Conservation (phyloP, 2,797 vertebrate species). For the Columba guinea region DNA sequence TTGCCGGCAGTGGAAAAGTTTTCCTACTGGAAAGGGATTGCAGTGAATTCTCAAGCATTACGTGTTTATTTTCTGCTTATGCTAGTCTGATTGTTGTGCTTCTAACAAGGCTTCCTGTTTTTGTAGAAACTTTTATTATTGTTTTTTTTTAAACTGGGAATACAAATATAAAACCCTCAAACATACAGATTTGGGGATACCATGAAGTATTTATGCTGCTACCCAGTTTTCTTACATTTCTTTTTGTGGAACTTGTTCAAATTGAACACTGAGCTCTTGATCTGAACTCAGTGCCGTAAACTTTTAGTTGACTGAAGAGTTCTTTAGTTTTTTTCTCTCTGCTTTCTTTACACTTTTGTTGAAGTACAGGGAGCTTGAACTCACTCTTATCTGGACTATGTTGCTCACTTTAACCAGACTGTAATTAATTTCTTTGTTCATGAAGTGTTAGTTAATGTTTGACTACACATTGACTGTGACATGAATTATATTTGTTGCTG, state of each 20-base stretch:
- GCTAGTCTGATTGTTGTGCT: not conserved
- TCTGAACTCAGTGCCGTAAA: not conserved
- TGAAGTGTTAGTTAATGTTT: constrained; percentile 62
- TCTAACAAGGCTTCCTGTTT: constrained; percentile 1
- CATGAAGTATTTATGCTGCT: constrained; percentile 49
- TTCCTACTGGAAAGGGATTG: not conserved
- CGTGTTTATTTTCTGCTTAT: not conserved
- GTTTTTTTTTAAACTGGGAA: not conserved
- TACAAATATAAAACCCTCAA: not conserved
- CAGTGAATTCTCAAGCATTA: not conserved
- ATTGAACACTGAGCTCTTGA: not conserved
- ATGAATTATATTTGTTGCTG: constrained; percentile 48
- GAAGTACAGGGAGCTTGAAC: not conserved
- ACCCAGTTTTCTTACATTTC: constrained; percentile 13
- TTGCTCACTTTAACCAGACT: constrained; percentile 12
- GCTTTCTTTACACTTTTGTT: not conserved
- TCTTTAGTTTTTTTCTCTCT: not conserved
- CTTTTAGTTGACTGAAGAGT: not conserved
- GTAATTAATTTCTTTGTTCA: constrained; percentile 36
- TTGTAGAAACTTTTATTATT: not conserved
- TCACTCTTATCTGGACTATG: not conserved
- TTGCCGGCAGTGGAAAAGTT: constrained; percentile 44
- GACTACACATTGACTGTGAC: constrained; percentile 50
- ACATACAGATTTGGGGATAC: not conserved
- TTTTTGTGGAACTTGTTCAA: constrained; percentile 2